These are phyloP conservation scores for Ciconia boyciana DNA, from an alignment of 2,113 vertebrate species.

Conservation along the genomic window DNA sequence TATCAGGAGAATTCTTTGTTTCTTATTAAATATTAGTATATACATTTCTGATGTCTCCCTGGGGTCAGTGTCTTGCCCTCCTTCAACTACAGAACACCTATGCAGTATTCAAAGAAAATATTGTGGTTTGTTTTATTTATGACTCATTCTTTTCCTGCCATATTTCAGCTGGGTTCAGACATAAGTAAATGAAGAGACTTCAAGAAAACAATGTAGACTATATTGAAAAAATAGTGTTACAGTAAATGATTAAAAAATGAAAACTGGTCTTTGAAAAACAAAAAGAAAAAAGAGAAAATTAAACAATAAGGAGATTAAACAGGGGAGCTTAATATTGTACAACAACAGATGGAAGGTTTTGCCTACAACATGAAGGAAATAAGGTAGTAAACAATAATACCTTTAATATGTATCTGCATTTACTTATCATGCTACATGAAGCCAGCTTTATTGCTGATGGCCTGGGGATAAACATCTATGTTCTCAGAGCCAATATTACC, in stretches of 20 bases:
- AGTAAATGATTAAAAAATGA: slow-evolving; percentile 11
- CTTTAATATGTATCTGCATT: slow-evolving; percentile 56
- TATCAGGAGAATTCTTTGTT: background rate
- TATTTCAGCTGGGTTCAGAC: background rate
- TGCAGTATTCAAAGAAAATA: background rate
- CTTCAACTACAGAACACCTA: background rate
- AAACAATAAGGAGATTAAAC: slow-evolving; percentile 52
- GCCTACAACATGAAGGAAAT: slow-evolving; percentile 24
- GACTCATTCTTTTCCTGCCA: background rate
- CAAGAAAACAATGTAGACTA: background rate
- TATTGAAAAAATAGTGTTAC: background rate
- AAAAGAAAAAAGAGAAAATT: slow-evolving; percentile 33
- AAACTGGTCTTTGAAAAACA: background rate
- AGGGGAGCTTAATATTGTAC: slow-evolving; percentile 15
- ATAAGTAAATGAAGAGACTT: background rate
- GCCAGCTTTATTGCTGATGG: slow-evolving; percentile 57
- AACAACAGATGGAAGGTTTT: slow-evolving; percentile 53
- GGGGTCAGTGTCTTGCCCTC: background rate
- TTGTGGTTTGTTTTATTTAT: background rate
- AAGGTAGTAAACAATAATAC: slow-evolving; percentile 45
- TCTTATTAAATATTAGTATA: background rate
- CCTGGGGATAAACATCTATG: slow-evolving; percentile 53
- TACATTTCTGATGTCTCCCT: background rate
- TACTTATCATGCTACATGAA: slow-evolving; percentile 51
- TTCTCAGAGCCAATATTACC: slow-evolving; percentile 40